phyloP scores from a whole-genome alignment of 2,797 vertebrate species.

The Pipistrellus kuhlii region DNA sequence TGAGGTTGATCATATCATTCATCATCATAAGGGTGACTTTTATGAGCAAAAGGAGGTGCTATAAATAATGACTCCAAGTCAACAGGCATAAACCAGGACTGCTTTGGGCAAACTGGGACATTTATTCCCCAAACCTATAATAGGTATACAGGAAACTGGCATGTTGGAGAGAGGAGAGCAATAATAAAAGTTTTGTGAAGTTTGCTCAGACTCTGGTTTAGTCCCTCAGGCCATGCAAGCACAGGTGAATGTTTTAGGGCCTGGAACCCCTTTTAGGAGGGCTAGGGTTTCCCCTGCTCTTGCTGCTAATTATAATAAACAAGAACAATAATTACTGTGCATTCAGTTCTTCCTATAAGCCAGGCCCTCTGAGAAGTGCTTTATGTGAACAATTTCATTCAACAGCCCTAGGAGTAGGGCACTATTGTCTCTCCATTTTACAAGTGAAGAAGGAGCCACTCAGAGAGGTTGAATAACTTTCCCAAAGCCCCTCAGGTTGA shows the following conservation, averaged over 20 bases:
- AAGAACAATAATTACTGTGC: not conserved
- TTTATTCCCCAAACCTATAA: not conserved
- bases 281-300: not conserved
- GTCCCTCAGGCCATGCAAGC: not conserved
- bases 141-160: not conserved
- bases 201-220: not conserved
- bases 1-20: not conserved
- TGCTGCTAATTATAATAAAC: not conserved
- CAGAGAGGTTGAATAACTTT: not conserved
- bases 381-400: not conserved
- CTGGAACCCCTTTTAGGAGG: not conserved
- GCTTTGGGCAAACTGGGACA: not conserved
- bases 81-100: not conserved
- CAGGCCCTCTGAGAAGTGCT: not conserved
- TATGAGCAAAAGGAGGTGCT: not conserved
- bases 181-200: not conserved
- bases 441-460: not conserved
- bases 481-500: not conserved
- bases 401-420: not conserved
- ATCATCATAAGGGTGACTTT: not conserved
- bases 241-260: not conserved
- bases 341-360: not conserved
- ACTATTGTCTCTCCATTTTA: not conserved
- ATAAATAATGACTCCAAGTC: not conserved
- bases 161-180: not conserved